Percentiles rank a stretch among this genome's conserved stretches.
phyloP scores from a whole-genome alignment of 2,113 vertebrate genomes.

The Boleophthalmus pectinirostris region DNA sequence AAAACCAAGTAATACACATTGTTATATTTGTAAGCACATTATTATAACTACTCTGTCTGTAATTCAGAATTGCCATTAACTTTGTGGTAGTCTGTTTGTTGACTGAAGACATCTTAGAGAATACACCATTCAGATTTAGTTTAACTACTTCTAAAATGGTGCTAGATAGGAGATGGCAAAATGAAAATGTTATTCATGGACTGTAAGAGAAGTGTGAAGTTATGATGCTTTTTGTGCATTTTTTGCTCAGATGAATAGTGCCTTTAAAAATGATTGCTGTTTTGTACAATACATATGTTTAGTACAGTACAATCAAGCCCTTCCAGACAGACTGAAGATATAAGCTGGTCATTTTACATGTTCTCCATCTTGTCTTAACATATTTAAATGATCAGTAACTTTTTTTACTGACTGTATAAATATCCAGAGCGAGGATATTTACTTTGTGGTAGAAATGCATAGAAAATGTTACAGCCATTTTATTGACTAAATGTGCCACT shows the following conservation, averaged over 20 bases:
- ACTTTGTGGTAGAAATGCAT: no score
- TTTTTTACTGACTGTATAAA: not conserved
- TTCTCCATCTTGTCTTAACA: not conserved
- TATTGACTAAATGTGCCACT: not conserved
- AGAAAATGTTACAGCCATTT: no score
- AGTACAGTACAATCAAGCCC: not conserved
- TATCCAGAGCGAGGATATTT: no score
- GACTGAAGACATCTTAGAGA: not conserved
- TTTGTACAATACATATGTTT: slow-evolving; percentile 6
- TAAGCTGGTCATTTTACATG: slow-evolving; percentile 2
- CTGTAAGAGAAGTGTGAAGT: slow-evolving; percentile 8
- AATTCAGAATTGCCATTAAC: not conserved
- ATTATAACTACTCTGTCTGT: not conserved
- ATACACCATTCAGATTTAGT: not conserved
- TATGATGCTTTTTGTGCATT: slow-evolving; percentile 6
- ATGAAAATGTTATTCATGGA: not conserved
- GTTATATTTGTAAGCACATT: slow-evolving; percentile 3
- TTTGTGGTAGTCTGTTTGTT: not conserved
- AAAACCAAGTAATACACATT: slow-evolving; percentile 13
- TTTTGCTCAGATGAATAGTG: slow-evolving; percentile 41
- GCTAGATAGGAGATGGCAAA: not conserved
- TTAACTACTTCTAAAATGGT: not conserved
- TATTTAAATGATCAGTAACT: not conserved
- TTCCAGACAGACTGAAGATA: slow-evolving; percentile 1
- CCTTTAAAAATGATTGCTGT: slow-evolving; percentile 43